Percentiles rank a stretch among this genome's conserved stretches.
phyloP scores from a whole-genome alignment of 2,888 invertebrate genomes.

The Antheraea assamensis region DNA sequence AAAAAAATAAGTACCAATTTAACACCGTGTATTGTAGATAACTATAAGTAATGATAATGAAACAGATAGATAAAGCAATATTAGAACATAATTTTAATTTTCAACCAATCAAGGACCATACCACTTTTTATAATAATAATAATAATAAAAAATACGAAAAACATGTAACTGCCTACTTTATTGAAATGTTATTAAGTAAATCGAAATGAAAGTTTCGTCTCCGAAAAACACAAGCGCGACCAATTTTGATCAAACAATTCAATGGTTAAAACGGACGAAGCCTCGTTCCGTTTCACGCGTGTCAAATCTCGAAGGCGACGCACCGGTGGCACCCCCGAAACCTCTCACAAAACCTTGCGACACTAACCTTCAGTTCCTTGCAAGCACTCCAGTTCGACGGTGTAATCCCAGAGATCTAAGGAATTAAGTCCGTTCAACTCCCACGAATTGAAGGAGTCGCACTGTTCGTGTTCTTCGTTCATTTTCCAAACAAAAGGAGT shows the following conservation, averaged over 20 bases:
- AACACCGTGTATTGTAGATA: neutral
- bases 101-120: neutral
- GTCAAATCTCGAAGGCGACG: constrained; percentile 38
- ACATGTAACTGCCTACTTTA: neutral
- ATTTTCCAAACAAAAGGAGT: constrained; percentile 56
- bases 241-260: constrained; percentile 39
- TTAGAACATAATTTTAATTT: neutral
- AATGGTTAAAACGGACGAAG: constrained; percentile 47
- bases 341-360: constrained; percentile 68
- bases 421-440: constrained; percentile 84
- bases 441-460: constrained; percentile 77
- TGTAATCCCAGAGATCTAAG: constrained; percentile 92
- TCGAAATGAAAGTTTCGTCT: constrained; percentile 13
- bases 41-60: neutral
- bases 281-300: constrained; percentile 54
- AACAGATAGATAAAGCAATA: neutral
- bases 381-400: constrained; percentile 90
- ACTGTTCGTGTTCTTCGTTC: constrained; percentile 73
- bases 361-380: constrained; percentile 88
- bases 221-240: constrained; percentile 21
- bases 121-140: neutral
- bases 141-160: neutral
- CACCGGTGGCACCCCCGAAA: constrained; percentile 33
- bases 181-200: neutral
- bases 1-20: neutral